Base-by-base conservation (phyloP, 2,113 vertebrate species). In the Callipepla squamata region DNA sequence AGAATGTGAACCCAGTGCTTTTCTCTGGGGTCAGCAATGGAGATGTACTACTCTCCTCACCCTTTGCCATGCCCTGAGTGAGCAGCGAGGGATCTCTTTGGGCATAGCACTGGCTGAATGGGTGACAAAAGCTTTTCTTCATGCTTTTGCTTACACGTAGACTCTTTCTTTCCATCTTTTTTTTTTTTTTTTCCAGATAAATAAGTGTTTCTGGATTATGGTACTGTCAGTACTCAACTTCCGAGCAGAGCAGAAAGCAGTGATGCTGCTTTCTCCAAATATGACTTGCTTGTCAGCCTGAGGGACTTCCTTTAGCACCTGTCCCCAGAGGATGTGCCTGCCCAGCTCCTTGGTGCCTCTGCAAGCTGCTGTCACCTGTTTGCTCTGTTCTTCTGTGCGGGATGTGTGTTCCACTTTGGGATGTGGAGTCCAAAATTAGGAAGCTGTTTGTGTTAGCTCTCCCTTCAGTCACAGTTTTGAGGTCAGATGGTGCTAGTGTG, bases 51-150 rank as follows among this genome's bases (percentile, higher is more conserved):
- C 81, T 42, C 42, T 87, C 6, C 63, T 89, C 55, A 92, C 76
- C 69, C 76, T 91, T 44, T 66, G 86, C 70, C 70, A 76, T 40
- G 48, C 10, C 25, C 59, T 2, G 0, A 22, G 30, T 7, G 1
- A 25, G 36, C 6, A 74, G 34, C 45, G 63, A 36, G 92, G 74
- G 70, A 95, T 70, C 67, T 85, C 1, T 0, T 63, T 67, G 80
- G 75, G 50, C 32, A 69, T 44, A 50, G 36, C 28, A 42, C 40
- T 80, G n/a, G 74, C 42, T 94, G 88, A 90, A 75, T 21, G 45
- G 45, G 55, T 76, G 48, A 85, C 55, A 89, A 92, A 79, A 89
- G 59, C 48, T 92, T 87, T 81, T 76, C 74, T 93, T 63, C 53
- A 34, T 38, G 42, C 51, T 90, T 89, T 68, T 59, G 57, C 42